Evolutionary conservation across 2,888 invertebrate species (phyloP).

Genomic region (Pyrocoelia pectoralis): DNA sequence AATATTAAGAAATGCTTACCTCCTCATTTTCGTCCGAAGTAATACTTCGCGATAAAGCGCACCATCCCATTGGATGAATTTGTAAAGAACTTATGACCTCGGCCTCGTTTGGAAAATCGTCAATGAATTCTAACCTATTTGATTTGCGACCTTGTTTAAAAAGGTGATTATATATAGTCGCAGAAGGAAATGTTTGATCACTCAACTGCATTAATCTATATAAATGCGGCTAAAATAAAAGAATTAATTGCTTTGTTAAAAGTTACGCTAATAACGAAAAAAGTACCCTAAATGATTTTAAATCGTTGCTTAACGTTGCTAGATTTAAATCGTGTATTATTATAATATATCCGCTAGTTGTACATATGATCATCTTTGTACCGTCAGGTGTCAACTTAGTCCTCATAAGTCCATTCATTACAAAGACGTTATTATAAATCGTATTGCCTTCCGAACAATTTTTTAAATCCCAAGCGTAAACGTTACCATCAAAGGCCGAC

Average conservation of each 20-base stretch:
- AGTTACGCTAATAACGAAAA: slow-evolving; percentile 36
- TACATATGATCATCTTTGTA: slow-evolving; percentile 88
- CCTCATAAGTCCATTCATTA: slow-evolving; percentile 85
- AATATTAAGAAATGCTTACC: slow-evolving; percentile 60
- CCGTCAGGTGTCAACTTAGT: slow-evolving; percentile 88
- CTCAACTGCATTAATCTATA: slow-evolving; percentile 90
- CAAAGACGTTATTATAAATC: slow-evolving; percentile 83
- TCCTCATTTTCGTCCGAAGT: slow-evolving; percentile 87
- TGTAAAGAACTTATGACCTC: slow-evolving; percentile 89
- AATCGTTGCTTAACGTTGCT: slow-evolving; percentile 77
- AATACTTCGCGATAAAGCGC: slow-evolving; percentile 86
- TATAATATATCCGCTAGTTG: slow-evolving; percentile 88
- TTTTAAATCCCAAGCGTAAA: slow-evolving; percentile 94
- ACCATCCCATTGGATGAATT: slow-evolving; percentile 92
- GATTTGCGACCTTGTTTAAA: slow-evolving; percentile 76
- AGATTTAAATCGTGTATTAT: slow-evolving; percentile 90
- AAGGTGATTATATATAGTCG: slow-evolving; percentile 81
- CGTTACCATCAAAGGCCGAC: slow-evolving; percentile 92
- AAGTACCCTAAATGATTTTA: slow-evolving; percentile 87
- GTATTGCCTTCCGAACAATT: slow-evolving; percentile 81
- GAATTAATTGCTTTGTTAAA: slow-evolving; percentile 11
- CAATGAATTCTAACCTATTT: slow-evolving; percentile 89
- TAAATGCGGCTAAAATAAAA: slow-evolving; percentile 78
- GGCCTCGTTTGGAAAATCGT: slow-evolving; percentile 93
- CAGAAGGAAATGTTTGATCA: slow-evolving; percentile 81